Evolutionary conservation across 35 echinoderm and acorn worm genomes (phyloP).

Genomic region (Anneissia japonica): DNA sequence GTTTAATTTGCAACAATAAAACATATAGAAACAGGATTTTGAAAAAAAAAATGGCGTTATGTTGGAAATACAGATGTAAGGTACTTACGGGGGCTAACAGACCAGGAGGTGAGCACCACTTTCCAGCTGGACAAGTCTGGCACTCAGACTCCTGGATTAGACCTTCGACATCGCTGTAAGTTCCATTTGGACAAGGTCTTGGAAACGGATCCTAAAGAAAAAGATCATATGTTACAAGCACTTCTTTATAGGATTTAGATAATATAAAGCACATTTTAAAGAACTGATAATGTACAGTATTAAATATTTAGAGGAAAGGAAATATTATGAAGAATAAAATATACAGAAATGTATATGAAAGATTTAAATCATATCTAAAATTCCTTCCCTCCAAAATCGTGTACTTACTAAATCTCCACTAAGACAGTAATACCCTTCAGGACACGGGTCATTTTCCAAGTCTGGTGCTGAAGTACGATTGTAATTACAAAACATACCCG

Average conservation of each 20-base stretch:
- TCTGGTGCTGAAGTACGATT: constrained; percentile 63
- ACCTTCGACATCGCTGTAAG: constrained; percentile 74
- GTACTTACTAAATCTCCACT: constrained; percentile 87
- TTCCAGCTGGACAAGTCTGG: constrained; percentile 68
- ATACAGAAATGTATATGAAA: no score
- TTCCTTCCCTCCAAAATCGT: no score
- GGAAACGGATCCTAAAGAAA: constrained; percentile 82
- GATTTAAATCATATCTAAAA: no score
- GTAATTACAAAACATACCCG: constrained; percentile 73
- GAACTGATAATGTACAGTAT: no score
- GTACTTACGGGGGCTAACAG: constrained; percentile 66
- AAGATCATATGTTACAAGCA: no score
- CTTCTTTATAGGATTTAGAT: no score
- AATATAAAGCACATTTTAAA: no score
- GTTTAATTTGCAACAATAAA: not conserved
- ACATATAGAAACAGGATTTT: no score
- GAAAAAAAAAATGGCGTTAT: no score
- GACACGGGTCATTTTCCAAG: constrained; percentile 72
- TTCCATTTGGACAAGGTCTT: constrained; percentile 81
- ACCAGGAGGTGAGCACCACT: constrained; percentile 74
- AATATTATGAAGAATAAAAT: no score
- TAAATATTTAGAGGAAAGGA: no score
- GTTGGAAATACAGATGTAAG: no score
- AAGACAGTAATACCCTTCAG: constrained; percentile 77
- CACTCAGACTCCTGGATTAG: constrained; percentile 71